Evolutionary conservation across 2,113 vertebrate genomes (phyloP).

Genomic region (Mormyrus lacerda): DNA sequence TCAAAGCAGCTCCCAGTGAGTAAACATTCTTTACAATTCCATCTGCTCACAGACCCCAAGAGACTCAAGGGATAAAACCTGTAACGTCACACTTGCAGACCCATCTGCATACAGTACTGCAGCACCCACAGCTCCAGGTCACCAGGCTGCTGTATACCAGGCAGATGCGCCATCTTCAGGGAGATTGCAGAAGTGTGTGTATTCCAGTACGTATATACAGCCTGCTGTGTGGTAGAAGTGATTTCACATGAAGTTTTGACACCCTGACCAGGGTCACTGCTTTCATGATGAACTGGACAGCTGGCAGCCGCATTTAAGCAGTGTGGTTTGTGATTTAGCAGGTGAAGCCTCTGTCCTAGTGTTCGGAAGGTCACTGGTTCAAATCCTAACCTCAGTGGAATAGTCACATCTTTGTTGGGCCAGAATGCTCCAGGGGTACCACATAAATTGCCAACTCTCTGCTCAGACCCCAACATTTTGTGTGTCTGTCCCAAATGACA

Average conservation of each 20-base stretch:
- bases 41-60: constrained; percentile 43
- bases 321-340: background rate
- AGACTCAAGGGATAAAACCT: constrained; percentile 32
- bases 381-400: background rate
- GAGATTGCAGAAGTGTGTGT: background rate
- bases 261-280: background rate
- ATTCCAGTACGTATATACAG: background rate
- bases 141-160: background rate
- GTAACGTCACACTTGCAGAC: background rate
- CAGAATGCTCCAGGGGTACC: background rate
- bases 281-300: background rate
- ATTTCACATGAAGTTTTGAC: background rate
- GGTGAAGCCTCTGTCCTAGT: background rate
- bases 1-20: constrained; percentile 50
- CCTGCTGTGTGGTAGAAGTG: background rate
- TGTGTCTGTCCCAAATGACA: background rate
- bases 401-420: background rate
- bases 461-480: background rate
- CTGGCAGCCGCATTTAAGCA: background rate
- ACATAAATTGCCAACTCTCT: background rate
- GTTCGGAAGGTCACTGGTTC: background rate
- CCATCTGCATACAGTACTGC: constrained; percentile 15
- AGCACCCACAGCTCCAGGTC: background rate
- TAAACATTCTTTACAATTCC: constrained; percentile 53
- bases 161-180: background rate